Evolutionary conservation across 2,888 invertebrate species (phyloP), one percentile per base, ranked within the genome.

Genomic region (Cinara cedri): DNA sequence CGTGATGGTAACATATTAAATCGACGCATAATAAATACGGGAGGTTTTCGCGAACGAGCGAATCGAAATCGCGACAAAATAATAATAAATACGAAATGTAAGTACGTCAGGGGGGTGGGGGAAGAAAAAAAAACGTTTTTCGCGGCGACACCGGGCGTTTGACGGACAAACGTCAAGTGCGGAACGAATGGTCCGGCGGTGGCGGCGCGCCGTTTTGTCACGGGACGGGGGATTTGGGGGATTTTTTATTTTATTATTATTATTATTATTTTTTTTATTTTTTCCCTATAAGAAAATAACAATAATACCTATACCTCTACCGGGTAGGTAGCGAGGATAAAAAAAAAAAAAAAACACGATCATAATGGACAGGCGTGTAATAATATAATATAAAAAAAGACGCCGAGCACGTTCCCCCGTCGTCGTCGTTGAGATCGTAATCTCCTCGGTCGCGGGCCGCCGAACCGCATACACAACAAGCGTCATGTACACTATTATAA

Each of bases 351-450:
- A 74, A 74, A 74, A 74, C 74, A 62, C 62, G 60, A 78, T 70
- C 70, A 70, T 78, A 78, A 78, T 78, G 49, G 78, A 78, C 78
- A 78, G 62, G 78, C 78, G 46, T 78, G 68, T 78, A 78, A 78
- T 78, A 75, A 72, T 70, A 70, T 71, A 26, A 55, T 54, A 70
- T 54, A 42, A 68, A 76, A 78, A 78, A 78, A 78, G 46, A 68
- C 46, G 46, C 68, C 68, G 26, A 46, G 76, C 66, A 57, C 72
- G 78, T 70, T 78, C 60, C 70, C 62, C n/a, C n/a, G n/a, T n/a
- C n/a, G n/a, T n/a, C n/a, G n/a, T 78, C 49, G 78, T 70, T 68
- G 78, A 78, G 78, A 78, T 78, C 78, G 60, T 78, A 78, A 78
- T 78, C 78, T 78, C 60, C 78, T 62, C 60, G 34, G 78, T 49